Percentiles rank a stretch among this genome's conserved stretches.
These are phyloP conservation scores for Euzophera pinguis DNA, from an alignment of 2,888 invertebrate genomes.

Conservation along the genomic window DNA sequence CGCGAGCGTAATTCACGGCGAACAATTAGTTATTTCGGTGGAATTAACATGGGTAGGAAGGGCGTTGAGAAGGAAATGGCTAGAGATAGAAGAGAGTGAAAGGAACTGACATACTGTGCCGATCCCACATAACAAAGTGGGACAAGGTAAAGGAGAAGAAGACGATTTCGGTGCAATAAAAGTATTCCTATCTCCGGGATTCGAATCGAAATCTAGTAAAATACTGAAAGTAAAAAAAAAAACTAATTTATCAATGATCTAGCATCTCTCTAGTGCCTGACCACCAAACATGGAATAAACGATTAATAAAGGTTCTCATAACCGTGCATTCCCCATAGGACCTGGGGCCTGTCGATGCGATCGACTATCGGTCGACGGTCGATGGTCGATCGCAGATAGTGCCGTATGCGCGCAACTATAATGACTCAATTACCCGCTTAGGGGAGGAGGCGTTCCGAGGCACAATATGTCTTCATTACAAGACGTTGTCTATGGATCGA, in stretches of 20 bases:
- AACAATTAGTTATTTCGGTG: too few relatives aligned
- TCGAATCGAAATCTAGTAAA: too few relatives aligned
- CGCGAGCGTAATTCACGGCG: too few relatives aligned
- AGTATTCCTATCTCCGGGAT: too few relatives aligned
- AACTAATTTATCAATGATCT: neutral
- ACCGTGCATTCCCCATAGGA: slow-evolving; percentile 22
- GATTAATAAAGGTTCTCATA: slow-evolving; percentile 17
- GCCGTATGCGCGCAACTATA: slow-evolving; percentile 64
- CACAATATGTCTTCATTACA: slow-evolving; percentile 68
- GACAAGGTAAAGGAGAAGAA: too few relatives aligned
- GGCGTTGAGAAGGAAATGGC: too few relatives aligned
- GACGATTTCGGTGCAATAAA: too few relatives aligned
- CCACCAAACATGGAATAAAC: slow-evolving; percentile 10
- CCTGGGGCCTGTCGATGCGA: slow-evolving; percentile 46
- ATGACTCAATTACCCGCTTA: slow-evolving; percentile 81
- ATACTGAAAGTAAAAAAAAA: too few relatives aligned
- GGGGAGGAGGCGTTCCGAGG: slow-evolving; percentile 66
- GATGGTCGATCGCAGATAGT: slow-evolving; percentile 52
- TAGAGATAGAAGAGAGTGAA: too few relatives aligned
- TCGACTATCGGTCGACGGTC: slow-evolving; percentile 47
- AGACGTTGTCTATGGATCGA: slow-evolving; percentile 11
- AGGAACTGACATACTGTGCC: too few relatives aligned
- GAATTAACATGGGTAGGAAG: too few relatives aligned
- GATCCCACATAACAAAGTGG: too few relatives aligned
- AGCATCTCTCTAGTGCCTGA: neutral